Evolutionary conservation across 2,113 vertebrate species (phyloP), one percentile per base, ranked within the genome.

Genomic region (Holacanthus passer): DNA sequence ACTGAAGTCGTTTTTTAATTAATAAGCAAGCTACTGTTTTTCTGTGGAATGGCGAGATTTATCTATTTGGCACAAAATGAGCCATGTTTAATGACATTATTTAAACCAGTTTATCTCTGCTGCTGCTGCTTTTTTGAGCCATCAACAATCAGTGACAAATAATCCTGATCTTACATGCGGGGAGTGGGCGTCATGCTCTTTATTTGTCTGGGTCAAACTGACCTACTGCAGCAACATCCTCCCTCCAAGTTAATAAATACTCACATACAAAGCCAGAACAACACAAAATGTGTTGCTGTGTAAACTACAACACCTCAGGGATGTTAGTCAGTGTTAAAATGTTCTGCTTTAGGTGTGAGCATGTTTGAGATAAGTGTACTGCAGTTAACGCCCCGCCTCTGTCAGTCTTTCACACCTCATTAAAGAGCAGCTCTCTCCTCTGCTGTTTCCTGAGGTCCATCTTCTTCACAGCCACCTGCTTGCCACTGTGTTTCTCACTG

Each of bases 401-500:
- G 58, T 58, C 37, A 27, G 13, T 32, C 11, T 67, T 74, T n/a
- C 81, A 79, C 85, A 99, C 98, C 97, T 99, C 98, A 20, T 99
- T 99, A 75, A 99, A 99, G 83, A 99, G 98, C 89, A 99, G 95
- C 84, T 99, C 98, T 73, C 98, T 94, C 37, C 98, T 95, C 92
- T 99, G 98, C 86, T 99, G 98, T 80, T 99, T 99, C 80, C 98
- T 95, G 81, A 99, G 97, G 93, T 99, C 98, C 98, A 99, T 99
- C 93, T 99, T 99, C 96, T 99, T 99, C 79, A 99, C 98, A 0
- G 98, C 98, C 0, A 99, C 98, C 92, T 99, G 97, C 88, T 98
- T 99, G 17, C 98, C 98, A 0, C 97, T 99, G 95, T 98, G 97
- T 89, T 97, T 99, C 93, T 99, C 98, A 0, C 97, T 98, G 85